These are phyloP conservation scores for Cantharis rufa DNA, from an alignment of 2,888 invertebrate genomes.

Conservation along the genomic window DNA sequence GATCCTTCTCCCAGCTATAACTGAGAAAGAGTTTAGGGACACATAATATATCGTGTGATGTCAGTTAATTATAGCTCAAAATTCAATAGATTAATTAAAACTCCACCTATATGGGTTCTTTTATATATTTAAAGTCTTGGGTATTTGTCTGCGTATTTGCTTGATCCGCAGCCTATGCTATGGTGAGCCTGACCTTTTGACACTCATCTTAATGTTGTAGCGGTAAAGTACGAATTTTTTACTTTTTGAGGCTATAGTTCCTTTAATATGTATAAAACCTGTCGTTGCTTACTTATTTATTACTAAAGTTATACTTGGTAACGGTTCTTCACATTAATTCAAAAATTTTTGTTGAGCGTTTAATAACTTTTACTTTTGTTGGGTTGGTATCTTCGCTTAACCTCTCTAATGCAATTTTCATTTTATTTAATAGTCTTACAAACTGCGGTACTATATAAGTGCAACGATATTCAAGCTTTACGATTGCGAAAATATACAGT, in stretches of 20 bases:
- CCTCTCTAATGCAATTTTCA: background rate
- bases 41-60: background rate
- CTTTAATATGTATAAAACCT: background rate
- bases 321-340: background rate
- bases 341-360: background rate
- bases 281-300: background rate
- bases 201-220: slow-evolving; percentile 17
- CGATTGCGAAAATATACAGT: slow-evolving; percentile 11
- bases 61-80: background rate
- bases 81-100: background rate
- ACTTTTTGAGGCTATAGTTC: slow-evolving; percentile 5
- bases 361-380: background rate
- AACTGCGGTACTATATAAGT: background rate
- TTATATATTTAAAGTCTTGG: background rate
- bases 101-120: background rate
- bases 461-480: background rate
- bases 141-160: background rate
- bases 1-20: background rate
- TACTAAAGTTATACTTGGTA: background rate
- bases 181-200: slow-evolving; percentile 20
- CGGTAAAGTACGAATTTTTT: slow-evolving; percentile 14
- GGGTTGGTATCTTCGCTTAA: background rate
- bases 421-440: background rate
- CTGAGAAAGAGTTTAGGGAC: background rate
- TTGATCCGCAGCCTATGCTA: slow-evolving; percentile 12